phyloP scores from a whole-genome alignment of 2,797 vertebrate species.

The Fundulus diaphanus region DNA sequence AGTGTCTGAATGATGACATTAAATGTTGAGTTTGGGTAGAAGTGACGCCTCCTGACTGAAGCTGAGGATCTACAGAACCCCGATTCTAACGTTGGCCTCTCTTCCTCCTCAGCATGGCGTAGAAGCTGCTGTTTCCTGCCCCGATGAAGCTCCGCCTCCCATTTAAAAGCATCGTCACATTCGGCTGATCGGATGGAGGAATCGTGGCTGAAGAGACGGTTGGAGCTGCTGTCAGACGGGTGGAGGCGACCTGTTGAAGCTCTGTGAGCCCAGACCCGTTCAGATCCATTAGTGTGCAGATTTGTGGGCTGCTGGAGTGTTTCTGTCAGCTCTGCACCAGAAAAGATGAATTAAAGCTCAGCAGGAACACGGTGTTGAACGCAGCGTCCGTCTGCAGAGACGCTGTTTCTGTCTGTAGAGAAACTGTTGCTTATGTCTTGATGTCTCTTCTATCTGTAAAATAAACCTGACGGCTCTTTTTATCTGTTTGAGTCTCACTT shows the following conservation, averaged over 20 bases:
- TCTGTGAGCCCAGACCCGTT: not conserved
- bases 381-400: no score
- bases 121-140: conserved; percentile 2
- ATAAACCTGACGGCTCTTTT: conserved; percentile 22
- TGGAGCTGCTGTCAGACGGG: not conserved
- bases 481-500: not conserved
- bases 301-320: not conserved
- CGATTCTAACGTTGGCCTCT: not conserved
- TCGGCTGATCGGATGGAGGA: not conserved
- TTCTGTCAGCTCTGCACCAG: not conserved
- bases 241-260: not conserved
- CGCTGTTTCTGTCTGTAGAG: not conserved
- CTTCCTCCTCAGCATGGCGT: conserved; percentile 59
- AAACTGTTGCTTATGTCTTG: not conserved
- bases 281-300: not conserved
- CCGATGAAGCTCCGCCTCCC: conserved; percentile 9
- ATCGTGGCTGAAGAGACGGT: no score
- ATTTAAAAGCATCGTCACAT: not conserved
- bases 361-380: not conserved
- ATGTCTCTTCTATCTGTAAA: conserved; percentile 18
- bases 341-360: no score
- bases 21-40: no score
- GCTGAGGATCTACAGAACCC: no score
- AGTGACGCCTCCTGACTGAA: no score
- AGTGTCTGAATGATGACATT: no score